A percentile compares a stretch with the other conserved stretches of the same genome.
These are phyloP conservation scores for Brenthis ino DNA, from an alignment of 2,888 invertebrate genomes.

Conservation along the genomic window DNA sequence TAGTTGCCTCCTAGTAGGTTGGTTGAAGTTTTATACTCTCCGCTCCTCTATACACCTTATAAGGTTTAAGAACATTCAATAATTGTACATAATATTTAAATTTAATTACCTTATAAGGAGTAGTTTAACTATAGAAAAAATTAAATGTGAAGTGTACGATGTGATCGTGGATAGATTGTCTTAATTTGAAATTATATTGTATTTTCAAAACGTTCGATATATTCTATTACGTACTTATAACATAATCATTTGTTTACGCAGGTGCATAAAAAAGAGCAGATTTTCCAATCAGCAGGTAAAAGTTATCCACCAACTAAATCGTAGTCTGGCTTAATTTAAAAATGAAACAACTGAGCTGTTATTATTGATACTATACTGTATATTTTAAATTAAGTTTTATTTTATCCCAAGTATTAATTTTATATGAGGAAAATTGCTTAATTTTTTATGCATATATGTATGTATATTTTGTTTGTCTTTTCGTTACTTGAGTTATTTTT, in stretches of 20 bases:
- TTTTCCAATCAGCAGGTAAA: background rate
- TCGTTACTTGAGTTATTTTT: no score
- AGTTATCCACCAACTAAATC: no score
- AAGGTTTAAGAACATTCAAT: background rate
- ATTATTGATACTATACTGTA: no score
- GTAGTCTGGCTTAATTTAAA: no score
- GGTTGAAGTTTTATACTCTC: constrained; percentile 57
- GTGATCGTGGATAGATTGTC: constrained; percentile 9
- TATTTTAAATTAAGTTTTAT: no score
- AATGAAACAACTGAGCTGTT: no score
- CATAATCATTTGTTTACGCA: background rate
- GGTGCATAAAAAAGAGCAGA: no score
- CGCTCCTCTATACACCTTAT: background rate
- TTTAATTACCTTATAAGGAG: background rate
- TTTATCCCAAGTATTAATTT: no score
- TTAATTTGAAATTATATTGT: constrained; percentile 1
- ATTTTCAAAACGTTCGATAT: background rate
- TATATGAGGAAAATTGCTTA: no score
- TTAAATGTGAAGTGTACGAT: background rate
- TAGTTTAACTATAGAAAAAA: background rate
- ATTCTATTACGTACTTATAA: background rate
- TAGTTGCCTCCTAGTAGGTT: constrained; percentile 59
- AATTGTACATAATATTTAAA: background rate
- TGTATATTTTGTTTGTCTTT: no score
- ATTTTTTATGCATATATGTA: no score